A percentile compares a stretch with the other conserved stretches of the same genome.
These are phyloP conservation scores for Phataginus tetradactyla DNA, from an alignment of 2,797 vertebrate genomes.

Conservation along the genomic window DNA sequence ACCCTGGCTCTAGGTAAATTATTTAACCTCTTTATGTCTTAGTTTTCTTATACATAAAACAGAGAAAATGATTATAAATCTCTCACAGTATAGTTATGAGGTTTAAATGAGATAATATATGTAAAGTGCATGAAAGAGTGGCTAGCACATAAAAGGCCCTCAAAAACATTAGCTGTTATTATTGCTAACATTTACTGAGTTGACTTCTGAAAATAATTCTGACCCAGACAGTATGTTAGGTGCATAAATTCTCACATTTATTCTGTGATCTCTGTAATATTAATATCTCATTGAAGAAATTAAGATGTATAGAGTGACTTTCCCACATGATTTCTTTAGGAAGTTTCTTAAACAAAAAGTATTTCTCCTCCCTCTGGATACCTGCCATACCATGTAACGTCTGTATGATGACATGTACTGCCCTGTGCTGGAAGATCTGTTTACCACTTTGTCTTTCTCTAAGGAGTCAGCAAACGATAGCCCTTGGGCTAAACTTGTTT, in stretches of 20 bases:
- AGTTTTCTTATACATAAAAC: constrained; percentile 9
- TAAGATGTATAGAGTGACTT: not conserved
- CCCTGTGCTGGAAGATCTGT: not conserved
- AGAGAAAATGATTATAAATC: not conserved
- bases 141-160: not conserved
- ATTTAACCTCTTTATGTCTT: not conserved
- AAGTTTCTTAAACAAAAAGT: not conserved
- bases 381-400: not conserved
- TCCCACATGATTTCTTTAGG: not conserved
- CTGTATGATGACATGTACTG: not conserved
- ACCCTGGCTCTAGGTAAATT: not conserved
- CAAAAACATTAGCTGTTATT: not conserved
- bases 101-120: not conserved
- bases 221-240: not conserved
- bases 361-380: not conserved
- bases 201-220: not conserved
- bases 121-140: not conserved
- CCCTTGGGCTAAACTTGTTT: not conserved
- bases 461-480: not conserved
- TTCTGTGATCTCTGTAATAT: not conserved
- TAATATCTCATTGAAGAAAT: not conserved
- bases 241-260: not conserved
- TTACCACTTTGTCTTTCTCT: not conserved
- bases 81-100: not conserved
- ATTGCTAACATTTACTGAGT: not conserved